These are phyloP conservation scores for Formica selysi DNA, from an alignment of 1,140 invertebrate genomes.

Conservation along the genomic window DNA sequence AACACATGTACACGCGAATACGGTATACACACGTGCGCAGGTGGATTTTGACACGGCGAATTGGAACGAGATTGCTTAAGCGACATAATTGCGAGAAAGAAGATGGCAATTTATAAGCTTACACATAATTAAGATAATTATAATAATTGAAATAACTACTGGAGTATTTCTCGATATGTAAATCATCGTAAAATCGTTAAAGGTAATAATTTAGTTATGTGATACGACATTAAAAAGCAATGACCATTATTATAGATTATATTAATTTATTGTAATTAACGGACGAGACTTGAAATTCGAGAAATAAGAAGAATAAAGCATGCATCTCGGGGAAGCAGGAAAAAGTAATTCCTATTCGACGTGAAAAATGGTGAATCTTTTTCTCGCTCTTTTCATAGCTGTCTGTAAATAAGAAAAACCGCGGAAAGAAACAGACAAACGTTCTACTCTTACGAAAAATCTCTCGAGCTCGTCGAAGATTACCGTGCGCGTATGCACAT, in stretches of 20 bases:
- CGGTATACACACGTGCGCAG: not conserved
- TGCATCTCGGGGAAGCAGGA: not conserved
- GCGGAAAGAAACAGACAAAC: conserved; percentile 10
- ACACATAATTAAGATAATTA: not conserved
- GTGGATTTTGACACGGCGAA: not conserved
- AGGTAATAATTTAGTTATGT: not conserved
- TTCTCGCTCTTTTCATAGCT: conserved; percentile 10
- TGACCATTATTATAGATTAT: not conserved
- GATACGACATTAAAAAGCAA: not conserved
- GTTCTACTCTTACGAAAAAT: conserved; percentile 19
- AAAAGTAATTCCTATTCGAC: not conserved
- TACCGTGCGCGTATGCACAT: conserved; percentile 10
- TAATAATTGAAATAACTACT: not conserved
- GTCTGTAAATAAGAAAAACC: conserved; percentile 31
- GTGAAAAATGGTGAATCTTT: conserved; percentile 18
- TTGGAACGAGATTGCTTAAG: not conserved
- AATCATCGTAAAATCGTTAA: not conserved
- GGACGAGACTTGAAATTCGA: not conserved
- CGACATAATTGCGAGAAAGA: not conserved
- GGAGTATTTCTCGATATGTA: not conserved
- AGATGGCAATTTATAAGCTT: conserved; percentile 14
- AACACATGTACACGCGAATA: not conserved
- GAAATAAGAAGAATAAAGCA: conserved; percentile 11
- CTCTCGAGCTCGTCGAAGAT: conserved; percentile 50
- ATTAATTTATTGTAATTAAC: not conserved